Evolutionary conservation across 2,113 vertebrate genomes (phyloP).

Genomic region (Otis tarda): DNA sequence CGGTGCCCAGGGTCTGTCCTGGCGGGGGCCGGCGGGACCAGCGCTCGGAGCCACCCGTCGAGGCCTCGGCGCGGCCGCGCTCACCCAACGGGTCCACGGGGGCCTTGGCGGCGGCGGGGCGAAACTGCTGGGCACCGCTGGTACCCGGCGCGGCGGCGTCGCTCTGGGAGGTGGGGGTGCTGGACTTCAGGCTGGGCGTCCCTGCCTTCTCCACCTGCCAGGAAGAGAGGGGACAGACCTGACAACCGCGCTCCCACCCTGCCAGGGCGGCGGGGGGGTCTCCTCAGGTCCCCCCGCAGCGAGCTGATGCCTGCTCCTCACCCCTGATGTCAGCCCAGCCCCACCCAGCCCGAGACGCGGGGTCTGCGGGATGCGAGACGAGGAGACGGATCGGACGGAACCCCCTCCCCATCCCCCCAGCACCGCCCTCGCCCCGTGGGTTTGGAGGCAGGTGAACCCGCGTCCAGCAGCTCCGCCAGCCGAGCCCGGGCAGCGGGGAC

Average conservation of each 20-base stretch:
- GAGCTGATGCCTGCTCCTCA: background rate
- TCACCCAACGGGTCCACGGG: slow-evolving; percentile 83
- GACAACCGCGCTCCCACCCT: accelerated
- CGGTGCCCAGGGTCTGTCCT: accelerated
- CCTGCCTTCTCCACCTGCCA: slow-evolving; percentile 89
- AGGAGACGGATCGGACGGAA: background rate
- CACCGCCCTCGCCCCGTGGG: background rate
- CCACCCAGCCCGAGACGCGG: background rate
- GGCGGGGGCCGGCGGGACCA: accelerated
- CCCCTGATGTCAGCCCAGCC: background rate
- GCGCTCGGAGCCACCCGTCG: accelerated
- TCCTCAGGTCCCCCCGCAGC: accelerated
- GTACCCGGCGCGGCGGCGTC: slow-evolving; percentile 78
- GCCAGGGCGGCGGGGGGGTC: too few species aligned
- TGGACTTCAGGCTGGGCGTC: slow-evolving; percentile 88
- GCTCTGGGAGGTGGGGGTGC: slow-evolving; percentile 84
- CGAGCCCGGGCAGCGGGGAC: accelerated
- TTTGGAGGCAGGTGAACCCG: background rate
- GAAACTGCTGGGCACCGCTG: slow-evolving; percentile 76
- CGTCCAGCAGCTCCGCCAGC: accelerated
- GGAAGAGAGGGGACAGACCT: background rate
- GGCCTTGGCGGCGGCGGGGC: slow-evolving; percentile 77
- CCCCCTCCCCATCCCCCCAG: background rate
- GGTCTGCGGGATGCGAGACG: accelerated
- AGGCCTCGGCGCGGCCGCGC: accelerated